phyloP scores from a whole-genome alignment of 2,113 vertebrate species.

The Psophia crepitans region DNA sequence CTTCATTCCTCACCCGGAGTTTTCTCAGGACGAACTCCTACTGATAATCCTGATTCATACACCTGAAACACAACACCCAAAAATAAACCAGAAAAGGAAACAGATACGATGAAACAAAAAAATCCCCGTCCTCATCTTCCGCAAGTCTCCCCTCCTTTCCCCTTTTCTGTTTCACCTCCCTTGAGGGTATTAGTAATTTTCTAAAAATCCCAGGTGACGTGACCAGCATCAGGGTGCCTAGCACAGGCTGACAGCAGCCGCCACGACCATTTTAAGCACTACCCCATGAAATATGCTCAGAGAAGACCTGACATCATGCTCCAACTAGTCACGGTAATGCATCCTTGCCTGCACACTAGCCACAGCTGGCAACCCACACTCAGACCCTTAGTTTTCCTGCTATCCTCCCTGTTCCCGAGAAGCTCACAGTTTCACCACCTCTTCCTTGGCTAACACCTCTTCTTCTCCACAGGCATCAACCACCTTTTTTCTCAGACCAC shows the following conservation, averaged over 20 bases:
- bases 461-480: neutral
- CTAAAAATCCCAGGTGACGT: neutral
- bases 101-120: neutral
- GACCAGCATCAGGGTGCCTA: neutral
- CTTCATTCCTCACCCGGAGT: neutral
- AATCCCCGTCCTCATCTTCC: neutral
- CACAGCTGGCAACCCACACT: neutral
- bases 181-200: neutral
- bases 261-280: neutral
- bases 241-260: neutral
- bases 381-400: rapidly evolving
- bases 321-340: neutral
- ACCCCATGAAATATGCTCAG: neutral
- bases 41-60: neutral
- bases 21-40: neutral
- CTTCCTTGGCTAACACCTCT: neutral
- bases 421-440: neutral
- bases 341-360: neutral
- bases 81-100: neutral
- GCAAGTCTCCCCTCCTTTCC: neutral
- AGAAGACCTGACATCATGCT: neutral
- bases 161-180: neutral
- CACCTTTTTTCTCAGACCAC: neutral
- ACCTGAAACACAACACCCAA: constrained; percentile 3
- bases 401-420: neutral